Evolutionary conservation across 2,797 vertebrate species (phyloP), one percentile per base, ranked within the genome.

Genomic region (Phataginus tetradactyla): DNA sequence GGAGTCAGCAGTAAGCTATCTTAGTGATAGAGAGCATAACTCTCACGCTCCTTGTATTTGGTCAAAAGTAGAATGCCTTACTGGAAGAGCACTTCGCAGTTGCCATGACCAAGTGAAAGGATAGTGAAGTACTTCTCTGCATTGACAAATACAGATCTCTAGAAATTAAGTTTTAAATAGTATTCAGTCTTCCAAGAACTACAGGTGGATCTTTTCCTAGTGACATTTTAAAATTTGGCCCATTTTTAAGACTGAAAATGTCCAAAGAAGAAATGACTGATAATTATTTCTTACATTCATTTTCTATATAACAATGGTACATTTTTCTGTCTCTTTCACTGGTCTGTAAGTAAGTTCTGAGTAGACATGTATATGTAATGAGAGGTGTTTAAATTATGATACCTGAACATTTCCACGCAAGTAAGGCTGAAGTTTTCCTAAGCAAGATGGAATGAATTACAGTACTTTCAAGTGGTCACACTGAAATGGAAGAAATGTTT

Each of bases 1-100:
- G 55, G 61, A 96, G 37, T 95, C 55, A 93, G 75, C 59, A 85
- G 39, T 78, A 74, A 96, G 42, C 53, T 74, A 23, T 78, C 49
- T 83, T 95, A 92, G 66, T 88, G 61, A 21, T 20, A 81, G 42
- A 18, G 7, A 34, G 17, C 59, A 55, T 37, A 49, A 85, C 69
- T 71, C 29, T 81, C 61, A 91, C 4, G 64, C 3, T 91, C 8
- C 21, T 51, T 49, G 1, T 37, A 77, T 86, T 53, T 94, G 39
- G 55, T 34, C 42, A 90, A 79, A 91, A 93, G 49, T n/a, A 68
- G 51, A 90, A 69, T 4, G 0, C 15, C 3, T 18, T 49, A 61
- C 3, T 93, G 32, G 83, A 80, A 77, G 53, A 88, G 32, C 14
- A 49, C 42, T 42, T 79, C 71, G 11, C 37, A 53, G 7, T 84